Evolutionary conservation across 2,113 vertebrate species (phyloP).

Genomic region (Microcebus tavaratra): DNA sequence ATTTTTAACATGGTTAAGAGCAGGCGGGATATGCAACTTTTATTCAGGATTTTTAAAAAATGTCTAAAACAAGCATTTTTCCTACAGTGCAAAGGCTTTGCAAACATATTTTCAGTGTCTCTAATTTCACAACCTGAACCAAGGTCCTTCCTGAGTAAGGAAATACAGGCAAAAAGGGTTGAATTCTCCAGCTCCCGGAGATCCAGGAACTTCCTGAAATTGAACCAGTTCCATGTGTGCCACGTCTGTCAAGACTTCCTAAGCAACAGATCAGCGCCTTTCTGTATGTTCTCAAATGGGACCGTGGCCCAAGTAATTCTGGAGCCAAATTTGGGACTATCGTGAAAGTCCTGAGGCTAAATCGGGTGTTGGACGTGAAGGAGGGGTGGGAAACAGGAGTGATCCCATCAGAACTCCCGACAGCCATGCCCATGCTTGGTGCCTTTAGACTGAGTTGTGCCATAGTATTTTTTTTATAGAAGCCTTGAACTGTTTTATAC

Average conservation of each 20-base stretch:
- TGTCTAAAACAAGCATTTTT: neutral
- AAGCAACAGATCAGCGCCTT: neutral
- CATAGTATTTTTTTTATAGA: neutral
- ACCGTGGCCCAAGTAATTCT: neutral
- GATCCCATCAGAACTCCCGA: rapidly evolving
- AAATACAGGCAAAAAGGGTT: neutral
- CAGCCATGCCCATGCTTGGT: rapidly evolving
- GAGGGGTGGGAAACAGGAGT: rapidly evolving
- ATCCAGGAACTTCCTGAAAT: rapidly evolving
- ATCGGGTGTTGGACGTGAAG: too few relatives aligned
- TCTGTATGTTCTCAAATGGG: neutral
- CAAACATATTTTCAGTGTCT: neutral
- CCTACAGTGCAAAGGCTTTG: neutral
- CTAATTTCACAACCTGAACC: too few relatives aligned
- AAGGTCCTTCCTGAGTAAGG: rapidly evolving
- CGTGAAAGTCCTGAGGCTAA: neutral
- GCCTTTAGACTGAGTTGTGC: rapidly evolving
- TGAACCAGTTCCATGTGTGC: rapidly evolving
- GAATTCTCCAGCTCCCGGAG: neutral
- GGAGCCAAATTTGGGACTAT: neutral
- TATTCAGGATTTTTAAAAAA: neutral
- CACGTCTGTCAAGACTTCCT: rapidly evolving
- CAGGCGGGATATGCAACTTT: neutral
- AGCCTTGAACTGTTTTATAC: neutral
- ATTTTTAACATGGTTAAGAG: neutral